A percentile compares a stretch with the other conserved stretches of the same genome.
Evolutionary conservation across 2,113 vertebrate species (phyloP).

Genomic region (Delphinus delphis): DNA sequence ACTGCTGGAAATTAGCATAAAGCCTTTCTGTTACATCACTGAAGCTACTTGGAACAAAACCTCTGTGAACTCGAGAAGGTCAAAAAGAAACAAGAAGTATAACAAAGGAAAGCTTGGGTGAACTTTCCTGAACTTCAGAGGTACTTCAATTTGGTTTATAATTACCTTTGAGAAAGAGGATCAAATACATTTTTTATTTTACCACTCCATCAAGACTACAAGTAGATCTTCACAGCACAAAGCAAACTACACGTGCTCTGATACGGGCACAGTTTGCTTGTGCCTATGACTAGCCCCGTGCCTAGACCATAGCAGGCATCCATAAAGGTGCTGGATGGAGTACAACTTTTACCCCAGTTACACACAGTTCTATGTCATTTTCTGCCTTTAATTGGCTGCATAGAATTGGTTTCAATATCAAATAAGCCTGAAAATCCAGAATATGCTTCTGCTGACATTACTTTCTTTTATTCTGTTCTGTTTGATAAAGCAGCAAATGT

Average conservation of each 20-base stretch:
- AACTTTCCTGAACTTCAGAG: background rate
- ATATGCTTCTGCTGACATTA: background rate
- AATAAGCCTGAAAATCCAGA: background rate
- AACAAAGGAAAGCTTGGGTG: background rate
- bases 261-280: background rate
- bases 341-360: background rate
- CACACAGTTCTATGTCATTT: background rate
- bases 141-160: background rate
- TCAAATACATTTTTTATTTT: constrained; percentile 31
- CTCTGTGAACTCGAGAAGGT: background rate
- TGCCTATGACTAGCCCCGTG: too few relatives aligned
- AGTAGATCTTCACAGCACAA: background rate
- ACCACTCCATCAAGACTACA: background rate
- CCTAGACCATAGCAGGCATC: background rate
- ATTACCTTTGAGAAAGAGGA: constrained; percentile 2
- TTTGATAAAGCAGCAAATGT: background rate
- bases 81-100: background rate
- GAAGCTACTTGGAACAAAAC: constrained; percentile 12
- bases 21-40: background rate
- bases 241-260: background rate
- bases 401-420: background rate
- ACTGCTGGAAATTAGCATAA: background rate
- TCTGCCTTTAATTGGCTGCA: background rate
- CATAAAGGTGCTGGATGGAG: background rate
- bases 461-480: background rate